Evolutionary conservation across 2,888 invertebrate species (phyloP).

Genomic region (Elegia similella): DNA sequence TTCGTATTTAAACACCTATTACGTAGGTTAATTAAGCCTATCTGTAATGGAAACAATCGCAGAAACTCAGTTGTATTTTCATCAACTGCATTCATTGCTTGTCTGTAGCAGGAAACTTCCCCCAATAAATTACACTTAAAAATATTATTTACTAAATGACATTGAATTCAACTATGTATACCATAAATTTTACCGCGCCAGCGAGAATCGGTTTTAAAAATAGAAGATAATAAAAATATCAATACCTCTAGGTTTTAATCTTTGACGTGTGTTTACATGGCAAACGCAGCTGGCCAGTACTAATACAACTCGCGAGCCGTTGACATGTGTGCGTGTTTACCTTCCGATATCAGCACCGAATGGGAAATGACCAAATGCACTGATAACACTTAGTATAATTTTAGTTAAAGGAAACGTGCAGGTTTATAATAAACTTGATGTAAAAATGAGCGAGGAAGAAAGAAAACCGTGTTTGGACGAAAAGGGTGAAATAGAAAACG

Average conservation of each 20-base stretch:
- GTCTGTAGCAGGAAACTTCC: no score
- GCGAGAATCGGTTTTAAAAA: conserved; percentile 1
- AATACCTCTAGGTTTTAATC: conserved; percentile 18
- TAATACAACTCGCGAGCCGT: neutral
- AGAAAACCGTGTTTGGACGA: conserved; percentile 39
- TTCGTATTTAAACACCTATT: no score
- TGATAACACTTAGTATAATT: conserved; percentile 13
- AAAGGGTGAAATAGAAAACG: conserved; percentile 21
- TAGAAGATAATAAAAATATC: neutral
- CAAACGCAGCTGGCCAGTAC: conserved; percentile 19
- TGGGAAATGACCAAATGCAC: conserved; percentile 21
- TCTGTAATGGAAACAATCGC: no score
- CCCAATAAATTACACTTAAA: neutral
- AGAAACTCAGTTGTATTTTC: no score
- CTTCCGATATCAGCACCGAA: conserved; percentile 19
- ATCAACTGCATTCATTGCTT: no score
- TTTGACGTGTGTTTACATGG: conserved; percentile 25
- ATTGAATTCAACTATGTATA: neutral
- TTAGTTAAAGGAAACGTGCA: neutral
- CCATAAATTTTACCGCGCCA: neutral
- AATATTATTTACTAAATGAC: no score
- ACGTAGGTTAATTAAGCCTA: no score
- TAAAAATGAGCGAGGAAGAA: conserved; percentile 58
- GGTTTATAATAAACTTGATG: conserved; percentile 7
- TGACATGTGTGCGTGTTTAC: conserved; percentile 17